Percentiles rank a stretch among this genome's conserved stretches.
These are phyloP conservation scores for Mormyrus hasselquistii DNA, from an alignment of 2,797 vertebrate species.

Conservation along the genomic window DNA sequence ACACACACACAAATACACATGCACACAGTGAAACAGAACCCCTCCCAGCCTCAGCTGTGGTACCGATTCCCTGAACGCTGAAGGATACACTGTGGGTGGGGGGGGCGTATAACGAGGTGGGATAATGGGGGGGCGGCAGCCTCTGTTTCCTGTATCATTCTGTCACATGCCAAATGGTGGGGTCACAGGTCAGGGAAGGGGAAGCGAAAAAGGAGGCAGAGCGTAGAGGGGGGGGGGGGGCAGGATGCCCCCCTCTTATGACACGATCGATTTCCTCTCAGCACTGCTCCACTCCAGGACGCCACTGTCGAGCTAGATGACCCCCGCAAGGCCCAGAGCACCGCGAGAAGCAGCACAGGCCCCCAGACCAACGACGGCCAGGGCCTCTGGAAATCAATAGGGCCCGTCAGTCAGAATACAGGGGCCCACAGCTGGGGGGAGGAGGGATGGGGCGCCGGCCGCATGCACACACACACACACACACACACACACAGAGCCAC, in stretches of 20 bases:
- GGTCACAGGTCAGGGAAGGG: slow-evolving; percentile 39
- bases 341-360: slow-evolving; percentile 87
- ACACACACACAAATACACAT: neutral
- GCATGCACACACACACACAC: slow-evolving; percentile 12
- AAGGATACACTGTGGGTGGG: neutral
- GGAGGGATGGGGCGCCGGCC: neutral
- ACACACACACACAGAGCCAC: slow-evolving; percentile 15
- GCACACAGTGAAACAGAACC: neutral
- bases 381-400: slow-evolving; percentile 96
- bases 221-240: slow-evolving; percentile 45
- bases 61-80: slow-evolving; percentile 19
- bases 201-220: neutral
- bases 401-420: slow-evolving; percentile 79
- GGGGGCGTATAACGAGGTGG: neutral
- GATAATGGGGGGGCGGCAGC: slow-evolving; percentile 22
- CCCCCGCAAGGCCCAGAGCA: slow-evolving; percentile 83
- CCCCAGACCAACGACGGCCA: slow-evolving; percentile 93
- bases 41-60: neutral
- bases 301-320: slow-evolving; percentile 66
- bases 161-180: slow-evolving; percentile 35
- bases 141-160: slow-evolving; percentile 35
- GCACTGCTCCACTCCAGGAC: slow-evolving; percentile 90
- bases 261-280: slow-evolving; percentile 99
- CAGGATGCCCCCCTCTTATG: slow-evolving; percentile 92
- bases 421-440: slow-evolving; percentile 33